Base-by-base conservation (phyloP, 2,888 invertebrate genomes). In the Steinernema scapterisci region DNA sequence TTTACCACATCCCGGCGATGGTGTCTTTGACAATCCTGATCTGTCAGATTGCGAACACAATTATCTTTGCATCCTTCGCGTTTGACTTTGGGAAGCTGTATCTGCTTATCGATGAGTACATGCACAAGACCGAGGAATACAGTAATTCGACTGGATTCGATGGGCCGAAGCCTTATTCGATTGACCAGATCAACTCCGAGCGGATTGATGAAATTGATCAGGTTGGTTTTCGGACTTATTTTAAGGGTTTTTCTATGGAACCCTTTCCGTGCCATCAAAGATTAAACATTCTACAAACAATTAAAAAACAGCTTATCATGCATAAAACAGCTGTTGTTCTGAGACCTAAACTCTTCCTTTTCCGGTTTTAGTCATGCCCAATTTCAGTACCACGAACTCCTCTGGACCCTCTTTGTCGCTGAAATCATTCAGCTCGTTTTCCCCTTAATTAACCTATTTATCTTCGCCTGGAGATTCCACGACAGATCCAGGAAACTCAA, bases 61-160 rank as follows among this genome's bases (percentile, higher is more conserved):
- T 79, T 23, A 78, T 83, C 13, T 81, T 81, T 71, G 76, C 73
- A 0, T 54, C 74, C 13, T 81, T 83, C 43, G 83, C 83, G n/a
- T 83, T 80, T 73, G 82, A 81, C 56, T 83, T 81, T 52, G 83
- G 83, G 21, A 72, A 82, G 44, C 71, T 81, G 46, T 82, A 83
- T 63, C 25, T 77, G 48, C 70, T 83, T 48, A 63, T 81, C 21
- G 82, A 81, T 44, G 77, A 78, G 3, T 81, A 83, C 71, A 83
- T 81, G 80, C 54, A 45, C 19, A 51, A 77, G 9, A 82, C 82
- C 13, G 52, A 38, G 9, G 72, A 38, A 21, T 46, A 54, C 31
- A 74, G 72, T 38, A 79, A 79, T 51, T 74, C 78, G 13, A 78
- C 71, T 70, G 77, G 77, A 46, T 63, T 79, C n/a, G 75, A 77